Conservation (phyloP, 2,888 invertebrate genomes). For the Drosophila aldrichi region DNA sequence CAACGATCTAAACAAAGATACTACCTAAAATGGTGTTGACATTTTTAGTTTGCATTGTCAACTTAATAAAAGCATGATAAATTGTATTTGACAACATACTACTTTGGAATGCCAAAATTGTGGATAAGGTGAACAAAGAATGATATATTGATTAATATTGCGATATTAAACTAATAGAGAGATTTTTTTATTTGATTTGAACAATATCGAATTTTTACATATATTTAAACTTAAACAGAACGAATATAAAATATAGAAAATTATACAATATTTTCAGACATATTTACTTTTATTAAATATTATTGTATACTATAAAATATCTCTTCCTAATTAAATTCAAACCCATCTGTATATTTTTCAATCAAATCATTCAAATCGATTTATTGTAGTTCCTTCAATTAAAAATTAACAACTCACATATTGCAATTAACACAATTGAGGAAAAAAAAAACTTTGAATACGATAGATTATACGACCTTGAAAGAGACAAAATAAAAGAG, state of each 20-base stretch:
- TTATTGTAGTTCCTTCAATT: not conserved
- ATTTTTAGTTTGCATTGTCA: constrained; percentile 3
- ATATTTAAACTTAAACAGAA: not conserved
- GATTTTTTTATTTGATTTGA: not conserved
- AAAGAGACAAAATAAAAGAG: constrained; percentile 15
- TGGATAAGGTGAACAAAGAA: not conserved
- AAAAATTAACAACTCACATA: constrained; percentile 11
- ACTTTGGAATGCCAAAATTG: not conserved
- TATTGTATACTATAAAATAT: no score
- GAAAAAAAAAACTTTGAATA: constrained; percentile 1
- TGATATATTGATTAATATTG: not conserved
- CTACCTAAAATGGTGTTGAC: not conserved
- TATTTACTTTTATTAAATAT: no score
- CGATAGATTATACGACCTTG: constrained; percentile 43
- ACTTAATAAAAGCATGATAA: not conserved
- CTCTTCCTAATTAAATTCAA: not conserved
- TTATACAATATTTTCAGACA: no score
- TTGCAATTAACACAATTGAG: constrained; percentile 35
- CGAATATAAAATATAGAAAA: not conserved
- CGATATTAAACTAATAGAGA: not conserved
- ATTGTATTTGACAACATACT: not conserved
- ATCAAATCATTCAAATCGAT: constrained; percentile 36
- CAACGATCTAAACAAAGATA: not conserved
- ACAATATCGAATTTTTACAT: not conserved
- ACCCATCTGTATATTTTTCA: constrained; percentile 30